Evolutionary conservation across 2,113 vertebrate species (phyloP).

Genomic region (Recurvirostra avosetta): DNA sequence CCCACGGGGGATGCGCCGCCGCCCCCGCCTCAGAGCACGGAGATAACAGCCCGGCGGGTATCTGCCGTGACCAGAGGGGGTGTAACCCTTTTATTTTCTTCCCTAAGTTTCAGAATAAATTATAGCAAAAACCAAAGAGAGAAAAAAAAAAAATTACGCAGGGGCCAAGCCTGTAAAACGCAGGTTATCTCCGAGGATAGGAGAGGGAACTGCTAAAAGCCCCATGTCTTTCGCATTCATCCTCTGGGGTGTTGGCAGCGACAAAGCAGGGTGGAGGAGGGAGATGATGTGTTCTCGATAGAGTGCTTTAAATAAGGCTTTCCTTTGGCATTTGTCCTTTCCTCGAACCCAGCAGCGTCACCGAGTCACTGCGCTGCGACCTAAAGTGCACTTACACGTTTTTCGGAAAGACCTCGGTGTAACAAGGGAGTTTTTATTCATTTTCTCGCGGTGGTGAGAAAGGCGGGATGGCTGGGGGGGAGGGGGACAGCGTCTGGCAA

Average conservation of each 20-base stretch:
- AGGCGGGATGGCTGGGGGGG: not conserved
- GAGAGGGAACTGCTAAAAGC: not conserved
- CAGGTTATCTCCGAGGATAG: not conserved
- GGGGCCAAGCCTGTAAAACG: not conserved
- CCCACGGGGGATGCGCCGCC: too few relatives aligned
- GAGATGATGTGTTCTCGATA: not conserved
- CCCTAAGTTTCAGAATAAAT: not conserved
- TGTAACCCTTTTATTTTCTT: not conserved
- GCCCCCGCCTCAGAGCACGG: accelerated
- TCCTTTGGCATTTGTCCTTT: not conserved
- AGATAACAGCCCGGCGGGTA: not conserved
- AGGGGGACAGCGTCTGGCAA: not conserved
- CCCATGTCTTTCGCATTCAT: not conserved
- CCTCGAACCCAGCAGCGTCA: not conserved
- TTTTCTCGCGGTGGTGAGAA: not conserved
- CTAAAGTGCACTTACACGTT: not conserved
- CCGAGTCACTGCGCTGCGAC: not conserved
- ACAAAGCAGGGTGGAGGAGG: not conserved
- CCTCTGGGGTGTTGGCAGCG: not conserved
- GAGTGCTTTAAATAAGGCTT: not conserved
- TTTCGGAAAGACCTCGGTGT: not conserved
- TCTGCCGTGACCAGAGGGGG: not conserved
- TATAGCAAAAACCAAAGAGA: not conserved
- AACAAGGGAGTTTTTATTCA: not conserved
- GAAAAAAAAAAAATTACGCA: not conserved